These are phyloP conservation scores for Psettodes erumei DNA, from an alignment of 2,113 vertebrate species.

Conservation along the genomic window DNA sequence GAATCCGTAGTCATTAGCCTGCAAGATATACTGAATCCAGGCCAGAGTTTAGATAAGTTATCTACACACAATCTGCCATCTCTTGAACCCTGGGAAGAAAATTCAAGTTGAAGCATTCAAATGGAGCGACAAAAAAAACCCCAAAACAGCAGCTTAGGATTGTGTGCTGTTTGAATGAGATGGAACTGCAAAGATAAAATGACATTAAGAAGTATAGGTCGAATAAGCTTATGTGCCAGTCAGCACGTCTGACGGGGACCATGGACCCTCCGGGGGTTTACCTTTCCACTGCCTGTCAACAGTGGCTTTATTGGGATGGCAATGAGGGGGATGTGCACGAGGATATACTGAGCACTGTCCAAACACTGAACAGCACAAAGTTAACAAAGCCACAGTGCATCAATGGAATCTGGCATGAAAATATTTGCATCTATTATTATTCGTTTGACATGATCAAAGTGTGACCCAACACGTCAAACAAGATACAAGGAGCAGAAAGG, in stretches of 20 bases:
- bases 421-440: not conserved
- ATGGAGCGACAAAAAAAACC: too few species aligned
- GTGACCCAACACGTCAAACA: constrained; percentile 17
- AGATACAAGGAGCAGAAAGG: constrained; percentile 4
- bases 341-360: constrained; percentile 38
- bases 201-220: not conserved
- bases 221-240: not conserved
- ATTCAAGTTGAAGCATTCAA: not conserved
- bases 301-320: constrained; percentile 5
- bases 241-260: too few species aligned
- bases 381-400: constrained; percentile 10
- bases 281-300: constrained; percentile 52
- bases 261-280: constrained; percentile 25
- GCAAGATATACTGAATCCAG: not conserved
- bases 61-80: not conserved
- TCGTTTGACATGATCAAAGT: constrained; percentile 20
- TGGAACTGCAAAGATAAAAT: not conserved
- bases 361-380: constrained; percentile 35
- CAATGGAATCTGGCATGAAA: not conserved
- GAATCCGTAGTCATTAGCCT: not conserved
- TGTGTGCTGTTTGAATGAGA: not conserved
- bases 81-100: not conserved
- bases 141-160: not conserved
- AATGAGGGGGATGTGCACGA: constrained; percentile 35
- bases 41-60: not conserved